Conservation (phyloP, 1,140 invertebrate genomes). For the Pinna nobilis region DNA sequence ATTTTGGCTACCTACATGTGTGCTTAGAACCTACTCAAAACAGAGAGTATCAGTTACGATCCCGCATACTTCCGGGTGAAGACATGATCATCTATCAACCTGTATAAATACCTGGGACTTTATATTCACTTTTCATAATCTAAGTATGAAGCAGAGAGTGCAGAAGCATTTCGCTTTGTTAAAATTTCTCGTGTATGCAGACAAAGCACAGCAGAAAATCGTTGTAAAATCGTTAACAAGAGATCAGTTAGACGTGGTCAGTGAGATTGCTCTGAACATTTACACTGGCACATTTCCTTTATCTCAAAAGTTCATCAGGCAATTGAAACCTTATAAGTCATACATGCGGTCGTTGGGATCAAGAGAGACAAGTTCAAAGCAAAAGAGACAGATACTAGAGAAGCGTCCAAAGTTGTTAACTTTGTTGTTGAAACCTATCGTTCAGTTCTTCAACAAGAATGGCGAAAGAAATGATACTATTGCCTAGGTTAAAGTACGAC, state of each 20-base stretch:
- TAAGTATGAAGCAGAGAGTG: conserved; percentile 16
- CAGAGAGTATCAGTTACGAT: conserved; percentile 27
- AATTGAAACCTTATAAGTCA: conserved; percentile 11
- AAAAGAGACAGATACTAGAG: conserved; percentile 1
- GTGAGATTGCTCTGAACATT: conserved; percentile 30
- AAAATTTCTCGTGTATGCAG: not conserved
- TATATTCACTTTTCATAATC: conserved; percentile 1
- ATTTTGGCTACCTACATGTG: conserved; percentile 27
- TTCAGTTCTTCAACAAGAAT: not conserved
- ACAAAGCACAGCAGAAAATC: conserved; percentile 9
- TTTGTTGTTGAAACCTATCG: conserved; percentile 13
- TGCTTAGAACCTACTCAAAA: conserved; percentile 21
- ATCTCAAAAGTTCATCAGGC: not conserved
- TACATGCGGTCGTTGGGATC: conserved; percentile 14
- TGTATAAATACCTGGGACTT: not conserved
- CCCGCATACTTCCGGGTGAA: conserved; percentile 32
- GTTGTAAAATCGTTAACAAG: conserved; percentile 4
- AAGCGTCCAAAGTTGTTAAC: conserved; percentile 4
- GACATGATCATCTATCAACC: conserved; percentile 28
- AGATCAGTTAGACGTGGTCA: conserved; percentile 11
- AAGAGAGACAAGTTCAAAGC: not conserved
- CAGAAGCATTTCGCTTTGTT: not conserved
- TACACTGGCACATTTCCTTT: conserved; percentile 12
- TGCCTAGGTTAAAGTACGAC: conserved; percentile 8
- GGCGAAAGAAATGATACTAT: conserved; percentile 16